Evolutionary conservation across 2,888 invertebrate genomes (phyloP).

Genomic region (Desoria tigrina): DNA sequence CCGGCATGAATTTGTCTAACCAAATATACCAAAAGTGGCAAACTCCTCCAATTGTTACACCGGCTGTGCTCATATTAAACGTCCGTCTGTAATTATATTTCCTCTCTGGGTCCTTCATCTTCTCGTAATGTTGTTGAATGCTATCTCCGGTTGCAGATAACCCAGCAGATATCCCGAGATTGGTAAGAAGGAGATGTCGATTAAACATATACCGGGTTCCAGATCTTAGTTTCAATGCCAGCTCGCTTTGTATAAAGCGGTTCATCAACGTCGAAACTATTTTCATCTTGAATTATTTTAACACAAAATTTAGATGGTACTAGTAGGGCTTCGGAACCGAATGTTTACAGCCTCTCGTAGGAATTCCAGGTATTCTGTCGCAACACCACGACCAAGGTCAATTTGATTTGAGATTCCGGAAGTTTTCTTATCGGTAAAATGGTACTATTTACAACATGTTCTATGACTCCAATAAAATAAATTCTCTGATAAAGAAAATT

Average conservation of each 20-base stretch:
- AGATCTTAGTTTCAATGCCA: constrained; percentile 30
- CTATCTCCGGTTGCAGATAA: constrained; percentile 78
- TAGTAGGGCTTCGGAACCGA: too few relatives aligned
- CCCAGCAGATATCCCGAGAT: constrained; percentile 72
- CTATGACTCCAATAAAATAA: too few relatives aligned
- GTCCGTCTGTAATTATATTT: constrained; percentile 67
- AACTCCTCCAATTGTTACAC: constrained; percentile 73
- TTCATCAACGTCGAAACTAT: constrained; percentile 21
- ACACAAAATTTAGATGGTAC: too few relatives aligned
- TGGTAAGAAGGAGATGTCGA: constrained; percentile 75
- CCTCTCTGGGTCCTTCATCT: constrained; percentile 60
- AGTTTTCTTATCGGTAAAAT: too few relatives aligned
- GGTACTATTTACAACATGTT: too few relatives aligned
- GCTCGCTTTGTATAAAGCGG: constrained; percentile 26
- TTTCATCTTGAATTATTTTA: constrained; percentile 19
- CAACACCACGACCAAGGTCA: too few relatives aligned
- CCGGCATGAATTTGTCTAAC: constrained; percentile 72
- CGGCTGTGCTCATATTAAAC: constrained; percentile 74
- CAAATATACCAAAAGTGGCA: constrained; percentile 85
- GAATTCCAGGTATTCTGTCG: too few relatives aligned
- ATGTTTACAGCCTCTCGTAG: too few relatives aligned
- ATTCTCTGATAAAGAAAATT: too few relatives aligned
- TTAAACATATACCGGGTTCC: constrained; percentile 52
- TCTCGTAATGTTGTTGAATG: constrained; percentile 78
- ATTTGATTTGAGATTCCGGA: too few relatives aligned